Conservation (phyloP, 1,140 invertebrate genomes). For the Amyelois transitella region DNA sequence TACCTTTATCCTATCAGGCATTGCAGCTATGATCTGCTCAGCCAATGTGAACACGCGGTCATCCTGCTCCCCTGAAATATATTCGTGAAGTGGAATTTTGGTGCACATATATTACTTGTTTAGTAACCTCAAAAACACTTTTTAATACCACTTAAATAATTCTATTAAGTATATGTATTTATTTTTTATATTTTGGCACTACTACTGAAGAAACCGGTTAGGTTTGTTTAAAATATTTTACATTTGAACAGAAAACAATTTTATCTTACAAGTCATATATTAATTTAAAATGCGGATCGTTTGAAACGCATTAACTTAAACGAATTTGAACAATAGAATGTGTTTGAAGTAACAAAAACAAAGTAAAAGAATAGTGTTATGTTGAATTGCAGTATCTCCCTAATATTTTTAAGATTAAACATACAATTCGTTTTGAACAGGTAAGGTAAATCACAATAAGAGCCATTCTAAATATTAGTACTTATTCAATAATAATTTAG, state of each 20-base stretch:
- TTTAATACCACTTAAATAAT: background rate
- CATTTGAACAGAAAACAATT: too few species aligned
- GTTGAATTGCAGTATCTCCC: background rate
- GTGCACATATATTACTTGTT: background rate
- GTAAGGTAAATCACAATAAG: background rate
- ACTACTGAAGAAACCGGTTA: too few species aligned
- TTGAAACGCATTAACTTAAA: too few species aligned
- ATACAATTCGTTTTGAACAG: background rate
- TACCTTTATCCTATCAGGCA: constrained; percentile 97
- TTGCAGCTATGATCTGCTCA: constrained; percentile 97
- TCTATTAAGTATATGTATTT: too few species aligned
- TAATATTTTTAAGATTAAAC: background rate
- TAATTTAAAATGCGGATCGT: too few species aligned
- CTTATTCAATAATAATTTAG: background rate
- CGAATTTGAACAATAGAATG: too few species aligned
- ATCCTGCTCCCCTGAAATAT: constrained; percentile 90
- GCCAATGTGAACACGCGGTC: constrained; percentile 94
- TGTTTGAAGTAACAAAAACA: background rate
- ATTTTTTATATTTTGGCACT: too few species aligned
- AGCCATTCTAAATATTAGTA: background rate
- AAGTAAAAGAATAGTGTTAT: too few species aligned
- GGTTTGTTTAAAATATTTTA: too few species aligned
- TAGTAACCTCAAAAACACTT: background rate
- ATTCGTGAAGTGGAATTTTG: constrained; percentile 50
- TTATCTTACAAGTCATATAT: too few species aligned